phyloP scores from a whole-genome alignment of 2,113 vertebrate genomes.

The Hippoglossus stenolepis region DNA sequence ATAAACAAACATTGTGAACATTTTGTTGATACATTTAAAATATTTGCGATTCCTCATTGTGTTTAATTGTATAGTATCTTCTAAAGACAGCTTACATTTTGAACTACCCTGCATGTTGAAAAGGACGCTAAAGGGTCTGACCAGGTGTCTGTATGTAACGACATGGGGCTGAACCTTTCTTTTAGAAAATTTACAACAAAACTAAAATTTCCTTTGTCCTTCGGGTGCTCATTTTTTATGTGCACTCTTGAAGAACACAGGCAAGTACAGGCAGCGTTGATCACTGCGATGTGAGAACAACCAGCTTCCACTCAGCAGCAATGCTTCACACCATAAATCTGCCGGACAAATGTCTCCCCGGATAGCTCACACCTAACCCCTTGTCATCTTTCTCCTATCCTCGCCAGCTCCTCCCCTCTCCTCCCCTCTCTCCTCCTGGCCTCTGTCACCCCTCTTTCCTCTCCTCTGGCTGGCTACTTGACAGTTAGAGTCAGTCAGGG shows the following conservation, averaged over 20 bases:
- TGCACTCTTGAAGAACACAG: conserved; percentile 1
- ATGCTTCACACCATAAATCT: conserved; percentile 46
- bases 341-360: conserved; percentile 74
- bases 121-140: neutral
- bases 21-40: too few species aligned
- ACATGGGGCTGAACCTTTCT: neutral
- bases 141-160: neutral
- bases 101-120: neutral
- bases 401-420: conserved; percentile 20
- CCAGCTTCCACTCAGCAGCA: conserved; percentile 41
- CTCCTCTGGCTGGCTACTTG: conserved; percentile 66
- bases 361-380: conserved; percentile 71
- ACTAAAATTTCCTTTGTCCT: neutral
- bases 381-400: conserved; percentile 66
- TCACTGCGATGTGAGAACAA: conserved; percentile 43
- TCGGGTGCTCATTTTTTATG: neutral
- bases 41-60: too few species aligned
- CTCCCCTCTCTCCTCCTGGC: conserved; percentile 33
- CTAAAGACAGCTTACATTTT: neutral
- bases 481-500: conserved; percentile 72
- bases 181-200: neutral
- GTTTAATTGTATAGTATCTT: too few species aligned
- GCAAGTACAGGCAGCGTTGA: conserved; percentile 8
- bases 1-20: too few species aligned
- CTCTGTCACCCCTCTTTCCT: conserved; percentile 58